A percentile compares a stretch with the other conserved stretches of the same genome.
These are phyloP conservation scores for Scelioninae gen. 1 DNA, from an alignment of 2,888 invertebrate genomes.

Conservation along the genomic window DNA sequence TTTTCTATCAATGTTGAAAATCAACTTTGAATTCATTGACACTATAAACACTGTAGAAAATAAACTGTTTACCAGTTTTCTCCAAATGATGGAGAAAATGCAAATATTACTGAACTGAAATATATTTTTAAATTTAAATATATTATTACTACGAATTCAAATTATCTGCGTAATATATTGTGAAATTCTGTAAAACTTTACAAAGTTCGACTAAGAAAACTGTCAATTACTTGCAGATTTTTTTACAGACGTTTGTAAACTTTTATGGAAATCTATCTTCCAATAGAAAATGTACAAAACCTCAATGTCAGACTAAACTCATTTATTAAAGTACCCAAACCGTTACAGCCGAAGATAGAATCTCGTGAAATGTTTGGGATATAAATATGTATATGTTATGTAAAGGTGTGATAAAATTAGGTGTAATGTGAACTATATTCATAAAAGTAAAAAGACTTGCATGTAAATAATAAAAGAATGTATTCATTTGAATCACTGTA, in stretches of 20 bases:
- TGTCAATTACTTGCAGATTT: not conserved
- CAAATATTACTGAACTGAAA: not conserved
- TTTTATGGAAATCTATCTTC: conserved; percentile 1
- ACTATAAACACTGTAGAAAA: no score
- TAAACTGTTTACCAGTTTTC: not conserved
- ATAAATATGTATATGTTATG: conserved; percentile 64
- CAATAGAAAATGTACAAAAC: conserved; percentile 25
- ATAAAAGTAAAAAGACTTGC: conserved; percentile 23
- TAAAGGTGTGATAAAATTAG: conserved; percentile 45
- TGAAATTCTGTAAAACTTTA: not conserved
- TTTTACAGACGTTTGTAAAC: not conserved
- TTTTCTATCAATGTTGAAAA: conserved; percentile 7
- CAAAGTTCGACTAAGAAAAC: not conserved
- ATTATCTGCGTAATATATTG: not conserved
- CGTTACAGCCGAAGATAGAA: conserved; percentile 17
- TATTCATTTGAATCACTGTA: conserved; percentile 46
- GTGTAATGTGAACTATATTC: conserved; percentile 43
- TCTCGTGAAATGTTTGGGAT: conserved; percentile 28
- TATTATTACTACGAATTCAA: not conserved
- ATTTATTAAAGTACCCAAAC: conserved; percentile 7
- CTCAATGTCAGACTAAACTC: conserved; percentile 17
- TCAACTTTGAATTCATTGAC: no score
- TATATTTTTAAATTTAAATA: conserved; percentile 3
- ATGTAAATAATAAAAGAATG: conserved; percentile 47
- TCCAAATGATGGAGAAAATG: not conserved